Percentiles rank a stretch among this genome's conserved stretches.
Conservation (phyloP, 2,888 invertebrate species). For the Lepas anatifera region DNA sequence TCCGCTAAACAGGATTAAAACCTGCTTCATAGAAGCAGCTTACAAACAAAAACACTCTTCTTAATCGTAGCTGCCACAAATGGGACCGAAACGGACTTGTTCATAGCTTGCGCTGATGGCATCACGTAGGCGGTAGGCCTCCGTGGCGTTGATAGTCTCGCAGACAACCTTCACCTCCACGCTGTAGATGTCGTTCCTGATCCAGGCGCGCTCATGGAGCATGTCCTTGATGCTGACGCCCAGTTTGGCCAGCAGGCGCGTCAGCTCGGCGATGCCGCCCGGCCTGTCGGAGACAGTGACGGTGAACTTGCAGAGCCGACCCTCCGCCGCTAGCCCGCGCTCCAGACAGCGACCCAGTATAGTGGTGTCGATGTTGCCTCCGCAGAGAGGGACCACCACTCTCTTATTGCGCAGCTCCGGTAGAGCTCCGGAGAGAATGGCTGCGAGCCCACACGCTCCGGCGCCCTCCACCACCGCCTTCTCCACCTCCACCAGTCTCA, state of each 20-base stretch:
- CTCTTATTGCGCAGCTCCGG: conserved; percentile 71
- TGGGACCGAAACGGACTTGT: not conserved
- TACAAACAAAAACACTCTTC: no score
- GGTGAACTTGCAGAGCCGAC: conserved; percentile 52
- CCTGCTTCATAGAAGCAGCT: no score
- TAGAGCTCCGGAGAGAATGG: conserved; percentile 64
- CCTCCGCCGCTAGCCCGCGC: conserved; percentile 75
- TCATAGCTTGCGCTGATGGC: not conserved
- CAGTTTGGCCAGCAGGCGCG: conserved; percentile 55
- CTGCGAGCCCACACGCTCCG: conserved; percentile 73
- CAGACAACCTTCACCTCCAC: conserved; percentile 66
- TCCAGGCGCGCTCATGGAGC: conserved; percentile 90
- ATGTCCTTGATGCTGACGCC: conserved; percentile 91
- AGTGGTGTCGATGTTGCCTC: conserved; percentile 86
- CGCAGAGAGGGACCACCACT: conserved; percentile 69
- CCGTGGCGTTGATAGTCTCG: conserved; percentile 47
- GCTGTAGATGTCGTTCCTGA: conserved; percentile 74
- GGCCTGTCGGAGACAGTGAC: conserved; percentile 73
- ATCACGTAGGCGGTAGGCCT: not conserved
- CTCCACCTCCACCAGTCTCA: conserved; percentile 65
- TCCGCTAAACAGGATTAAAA: no score
- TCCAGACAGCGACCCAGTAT: conserved; percentile 77
- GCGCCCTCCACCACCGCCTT: conserved; percentile 87
- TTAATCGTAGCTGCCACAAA: conserved; percentile 1
- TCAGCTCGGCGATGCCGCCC: conserved; percentile 74